Evolutionary conservation across 2,888 invertebrate genomes (phyloP).

Genomic region (Caenorhabditis uteleia): DNA sequence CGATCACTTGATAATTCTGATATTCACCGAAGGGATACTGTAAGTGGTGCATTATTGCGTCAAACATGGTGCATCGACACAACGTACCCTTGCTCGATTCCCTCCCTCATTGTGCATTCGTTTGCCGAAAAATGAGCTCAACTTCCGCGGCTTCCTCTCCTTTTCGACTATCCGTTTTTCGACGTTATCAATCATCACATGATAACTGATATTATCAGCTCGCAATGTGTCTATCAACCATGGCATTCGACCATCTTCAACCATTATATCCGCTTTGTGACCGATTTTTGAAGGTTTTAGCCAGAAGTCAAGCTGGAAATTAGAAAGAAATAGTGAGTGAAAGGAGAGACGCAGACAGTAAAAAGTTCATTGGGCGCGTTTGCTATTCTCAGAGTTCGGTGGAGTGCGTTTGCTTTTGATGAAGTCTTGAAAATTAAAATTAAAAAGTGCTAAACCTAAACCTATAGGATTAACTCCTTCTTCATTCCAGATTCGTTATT

Average conservation of each 20-base stretch:
- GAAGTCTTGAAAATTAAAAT: no score
- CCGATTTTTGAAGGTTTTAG: slow-evolving; percentile 63
- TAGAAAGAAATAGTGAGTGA: no score
- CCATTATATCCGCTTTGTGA: slow-evolving; percentile 76
- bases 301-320: slow-evolving; percentile 68
- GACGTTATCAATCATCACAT: slow-evolving; percentile 73
- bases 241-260: slow-evolving; percentile 76
- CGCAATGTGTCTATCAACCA: slow-evolving; percentile 75
- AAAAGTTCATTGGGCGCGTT: no score
- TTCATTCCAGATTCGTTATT: no score
- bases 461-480: no score
- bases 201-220: slow-evolving; percentile 24
- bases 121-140: slow-evolving; percentile 18
- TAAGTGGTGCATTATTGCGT: slow-evolving; percentile 1
- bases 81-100: slow-evolving; percentile 44
- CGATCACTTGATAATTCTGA: slow-evolving; percentile 63
- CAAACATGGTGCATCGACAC: no score
- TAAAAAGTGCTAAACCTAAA: no score
- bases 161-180: slow-evolving; percentile 72
- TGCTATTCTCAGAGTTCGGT: no score
- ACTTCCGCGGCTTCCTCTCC: slow-evolving; percentile 42
- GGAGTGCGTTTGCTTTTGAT: no score
- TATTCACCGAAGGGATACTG: slow-evolving; percentile 63
- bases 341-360: no score
- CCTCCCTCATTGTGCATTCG: slow-evolving; percentile 50